phyloP scores from a whole-genome alignment of 2,888 invertebrate genomes.

The Xanthia togata region DNA sequence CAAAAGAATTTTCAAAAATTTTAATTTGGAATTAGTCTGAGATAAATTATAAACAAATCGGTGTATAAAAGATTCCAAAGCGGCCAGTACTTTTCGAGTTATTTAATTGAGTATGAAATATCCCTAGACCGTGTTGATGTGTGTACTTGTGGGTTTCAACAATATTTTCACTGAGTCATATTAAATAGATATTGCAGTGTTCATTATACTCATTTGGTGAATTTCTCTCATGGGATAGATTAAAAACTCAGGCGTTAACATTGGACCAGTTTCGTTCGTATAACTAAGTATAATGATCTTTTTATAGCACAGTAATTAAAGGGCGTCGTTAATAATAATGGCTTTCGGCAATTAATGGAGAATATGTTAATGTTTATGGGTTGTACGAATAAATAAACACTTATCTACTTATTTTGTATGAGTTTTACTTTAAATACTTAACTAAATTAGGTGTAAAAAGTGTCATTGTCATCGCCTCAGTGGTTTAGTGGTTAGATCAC shows the following conservation, averaged over 20 bases:
- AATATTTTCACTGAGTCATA: constrained; percentile 11
- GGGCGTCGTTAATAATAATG: constrained; percentile 54
- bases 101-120: too few species aligned
- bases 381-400: constrained; percentile 28
- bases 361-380: constrained; percentile 44
- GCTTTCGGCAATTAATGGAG: constrained; percentile 47
- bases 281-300: constrained; percentile 36
- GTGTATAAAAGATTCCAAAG: too few species aligned
- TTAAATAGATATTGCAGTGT: constrained; percentile 36
- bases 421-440: background rate
- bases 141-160: background rate
- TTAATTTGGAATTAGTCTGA: too few species aligned
- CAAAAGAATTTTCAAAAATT: too few species aligned
- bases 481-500: too few species aligned
- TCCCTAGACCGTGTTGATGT: too few species aligned
- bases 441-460: background rate
- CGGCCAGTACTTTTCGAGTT: too few species aligned
- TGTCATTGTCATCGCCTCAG: too few species aligned
- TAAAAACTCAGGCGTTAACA: constrained; percentile 54
- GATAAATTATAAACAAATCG: too few species aligned
- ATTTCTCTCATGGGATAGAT: constrained; percentile 55
- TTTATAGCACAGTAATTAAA: constrained; percentile 49
- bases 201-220: constrained; percentile 44
- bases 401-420: background rate
- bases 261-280: constrained; percentile 43